Conservation (phyloP, 2,797 vertebrate species). For the Dryobates pubescens region DNA sequence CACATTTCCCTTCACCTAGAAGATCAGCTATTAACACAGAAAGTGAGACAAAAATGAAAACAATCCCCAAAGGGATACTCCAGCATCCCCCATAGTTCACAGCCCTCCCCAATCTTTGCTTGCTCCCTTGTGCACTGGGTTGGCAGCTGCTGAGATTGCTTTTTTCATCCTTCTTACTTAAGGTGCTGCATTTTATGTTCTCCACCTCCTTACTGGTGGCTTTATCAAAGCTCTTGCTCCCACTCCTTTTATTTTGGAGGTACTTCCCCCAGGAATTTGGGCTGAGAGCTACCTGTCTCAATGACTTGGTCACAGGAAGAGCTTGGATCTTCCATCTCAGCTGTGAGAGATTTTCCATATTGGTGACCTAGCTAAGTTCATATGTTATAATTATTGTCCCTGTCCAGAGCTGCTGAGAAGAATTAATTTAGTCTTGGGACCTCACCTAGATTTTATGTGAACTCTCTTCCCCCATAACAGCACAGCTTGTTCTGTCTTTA, state of each 20-base stretch:
- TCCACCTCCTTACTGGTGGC: background rate
- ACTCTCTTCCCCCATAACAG: background rate
- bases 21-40: background rate
- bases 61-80: background rate
- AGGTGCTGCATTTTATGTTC: background rate
- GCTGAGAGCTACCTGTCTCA: background rate
- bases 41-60: background rate
- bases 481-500: slow-evolving; percentile 41
- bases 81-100: fast-evolving
- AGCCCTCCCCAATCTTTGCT: background rate
- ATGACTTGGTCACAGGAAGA: background rate
- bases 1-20: background rate
- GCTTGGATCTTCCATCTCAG: background rate
- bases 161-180: background rate
- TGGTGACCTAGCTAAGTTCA: background rate
- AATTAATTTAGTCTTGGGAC: background rate
- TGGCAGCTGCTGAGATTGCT: background rate
- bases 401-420: background rate
- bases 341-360: background rate
- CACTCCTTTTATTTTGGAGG: background rate
- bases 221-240: background rate
- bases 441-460: background rate
- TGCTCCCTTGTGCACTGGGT: fast-evolving
- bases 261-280: background rate
- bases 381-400: background rate